Conservation (phyloP, 2,113 vertebrate species). For the Gila orcuttii region DNA sequence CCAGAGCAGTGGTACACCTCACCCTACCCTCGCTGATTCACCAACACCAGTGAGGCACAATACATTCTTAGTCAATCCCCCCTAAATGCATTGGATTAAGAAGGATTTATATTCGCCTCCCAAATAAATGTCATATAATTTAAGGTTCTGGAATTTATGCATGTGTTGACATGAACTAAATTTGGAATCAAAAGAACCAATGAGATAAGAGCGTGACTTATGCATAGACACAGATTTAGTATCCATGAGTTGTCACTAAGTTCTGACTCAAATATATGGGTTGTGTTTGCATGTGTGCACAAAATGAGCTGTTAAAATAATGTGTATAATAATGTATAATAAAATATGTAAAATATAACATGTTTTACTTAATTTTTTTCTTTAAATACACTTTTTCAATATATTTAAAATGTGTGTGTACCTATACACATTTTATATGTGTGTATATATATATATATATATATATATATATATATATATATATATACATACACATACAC, state of each 20-base stretch:
- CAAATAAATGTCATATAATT: conserved; percentile 40
- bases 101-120: neutral
- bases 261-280: neutral
- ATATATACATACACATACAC: no score
- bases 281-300: conserved; percentile 7
- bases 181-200: conserved; percentile 29
- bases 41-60: neutral
- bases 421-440: neutral
- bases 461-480: neutral
- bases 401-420: neutral
- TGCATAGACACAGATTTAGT: neutral
- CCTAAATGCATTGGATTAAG: conserved; percentile 21
- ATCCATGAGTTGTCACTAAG: neutral
- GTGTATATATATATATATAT: neutral
- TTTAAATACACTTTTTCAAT: neutral
- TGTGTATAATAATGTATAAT: no score
- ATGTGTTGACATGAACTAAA: conserved; percentile 36
- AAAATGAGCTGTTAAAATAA: neutral
- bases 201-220: conserved; percentile 27
- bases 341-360: conserved; percentile 4
- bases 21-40: conserved; percentile 22
- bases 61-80: neutral
- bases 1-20: conserved; percentile 29
- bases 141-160: conserved; percentile 34
- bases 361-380: neutral